Evolutionary conservation across 2,113 vertebrate species (phyloP).

Genomic region (Erinaceus europaeus): DNA sequence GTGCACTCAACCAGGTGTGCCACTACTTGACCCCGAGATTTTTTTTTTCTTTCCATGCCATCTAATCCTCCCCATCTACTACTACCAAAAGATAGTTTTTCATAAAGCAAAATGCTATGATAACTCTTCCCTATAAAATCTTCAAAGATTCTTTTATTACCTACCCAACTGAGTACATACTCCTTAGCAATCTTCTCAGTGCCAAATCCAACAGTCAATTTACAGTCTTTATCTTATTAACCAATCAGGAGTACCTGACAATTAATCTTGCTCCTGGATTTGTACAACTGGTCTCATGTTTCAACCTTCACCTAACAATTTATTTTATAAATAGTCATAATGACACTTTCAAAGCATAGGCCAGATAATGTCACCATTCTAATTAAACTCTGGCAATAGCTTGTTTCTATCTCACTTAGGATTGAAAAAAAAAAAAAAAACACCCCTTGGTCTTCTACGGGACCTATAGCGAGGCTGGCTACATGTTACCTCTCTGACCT

Average conservation of each 20-base stretch:
- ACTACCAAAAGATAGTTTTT: neutral
- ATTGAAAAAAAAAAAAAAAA: too few relatives aligned
- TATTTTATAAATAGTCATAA: too few relatives aligned
- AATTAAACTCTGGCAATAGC: neutral
- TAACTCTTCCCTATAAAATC: constrained; percentile 21
- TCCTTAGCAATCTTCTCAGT: neutral
- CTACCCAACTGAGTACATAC: neutral
- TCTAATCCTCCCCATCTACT: neutral
- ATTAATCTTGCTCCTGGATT: neutral
- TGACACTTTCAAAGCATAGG: neutral
- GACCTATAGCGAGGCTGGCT: too few relatives aligned
- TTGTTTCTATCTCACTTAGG: neutral
- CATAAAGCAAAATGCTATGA: neutral
- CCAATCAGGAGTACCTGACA: neutral
- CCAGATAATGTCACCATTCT: neutral
- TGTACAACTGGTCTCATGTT: neutral
- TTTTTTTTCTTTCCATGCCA: neutral
- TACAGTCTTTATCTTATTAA: neutral
- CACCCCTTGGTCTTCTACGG: too few relatives aligned
- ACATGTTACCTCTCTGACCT: neutral
- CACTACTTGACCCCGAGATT: too few relatives aligned
- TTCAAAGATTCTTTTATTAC: constrained; percentile 7
- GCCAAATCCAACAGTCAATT: neutral
- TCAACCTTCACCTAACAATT: neutral
- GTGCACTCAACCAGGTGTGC: too few relatives aligned